phyloP scores from a whole-genome alignment of 2,888 invertebrate genomes.

The Drosophila glabriapex region DNA sequence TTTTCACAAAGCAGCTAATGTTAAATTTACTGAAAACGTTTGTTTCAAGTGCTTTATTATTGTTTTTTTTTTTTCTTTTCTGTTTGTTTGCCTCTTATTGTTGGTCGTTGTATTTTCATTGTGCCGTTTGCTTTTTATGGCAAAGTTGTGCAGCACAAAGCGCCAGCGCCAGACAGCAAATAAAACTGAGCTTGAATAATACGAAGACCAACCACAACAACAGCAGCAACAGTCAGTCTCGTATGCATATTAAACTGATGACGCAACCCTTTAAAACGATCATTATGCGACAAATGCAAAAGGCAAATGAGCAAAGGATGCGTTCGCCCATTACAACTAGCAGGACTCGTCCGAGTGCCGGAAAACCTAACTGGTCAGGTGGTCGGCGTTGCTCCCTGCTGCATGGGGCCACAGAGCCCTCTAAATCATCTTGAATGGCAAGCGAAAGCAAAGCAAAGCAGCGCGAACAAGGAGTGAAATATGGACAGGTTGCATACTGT shows the following conservation, averaged over 20 bases:
- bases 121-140: slow-evolving; percentile 61
- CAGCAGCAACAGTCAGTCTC: background rate
- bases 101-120: slow-evolving; percentile 35
- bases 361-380: slow-evolving; percentile 28
- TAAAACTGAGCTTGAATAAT: slow-evolving; percentile 39
- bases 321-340: slow-evolving; percentile 13
- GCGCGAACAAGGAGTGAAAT: slow-evolving; percentile 3
- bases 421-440: slow-evolving; percentile 75
- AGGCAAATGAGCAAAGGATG: slow-evolving; percentile 64
- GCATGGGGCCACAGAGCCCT: slow-evolving; percentile 42
- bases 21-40: slow-evolving; percentile 82
- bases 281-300: slow-evolving; percentile 73
- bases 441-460: slow-evolving; percentile 26
- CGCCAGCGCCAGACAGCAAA: slow-evolving; percentile 56
- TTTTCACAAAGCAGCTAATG: slow-evolving; percentile 79
- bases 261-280: slow-evolving; percentile 52
- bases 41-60: slow-evolving; percentile 82
- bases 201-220: slow-evolving; percentile 3
- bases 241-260: slow-evolving; percentile 62
- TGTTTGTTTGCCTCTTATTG: background rate
- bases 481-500: slow-evolving; percentile 68
- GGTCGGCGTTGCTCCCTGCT: background rate
- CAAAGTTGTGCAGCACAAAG: slow-evolving; percentile 44
- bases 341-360: slow-evolving; percentile 5
- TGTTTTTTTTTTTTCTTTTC: slow-evolving; percentile 30